Evolutionary conservation across 2,888 invertebrate genomes (phyloP), one percentile per base, ranked within the genome.

Genomic region (Eristalis pertinax): DNA sequence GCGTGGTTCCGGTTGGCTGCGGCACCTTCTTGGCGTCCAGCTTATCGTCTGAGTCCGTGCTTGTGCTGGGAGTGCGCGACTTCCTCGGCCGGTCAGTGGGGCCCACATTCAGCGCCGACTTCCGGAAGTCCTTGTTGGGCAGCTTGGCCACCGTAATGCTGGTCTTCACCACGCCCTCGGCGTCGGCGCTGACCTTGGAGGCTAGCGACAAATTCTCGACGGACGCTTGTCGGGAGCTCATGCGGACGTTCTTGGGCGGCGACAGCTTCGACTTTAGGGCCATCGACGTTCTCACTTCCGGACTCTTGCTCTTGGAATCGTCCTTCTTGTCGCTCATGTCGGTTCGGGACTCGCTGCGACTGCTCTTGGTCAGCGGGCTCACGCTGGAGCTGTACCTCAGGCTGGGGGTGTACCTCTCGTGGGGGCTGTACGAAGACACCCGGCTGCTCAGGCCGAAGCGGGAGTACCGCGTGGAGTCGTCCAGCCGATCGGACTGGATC

Each of bases 101-200:
- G 63, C 94, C 94, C 93, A 96, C 96, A 92, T 96, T 96, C 15
- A 96, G 91, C 0, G 95, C 95, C 0, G 96, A 96, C 91, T 96
- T 96, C 43, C 96, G 94, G 89, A 96, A 96, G 91, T 96, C 96
- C 92, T 96, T 96, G 91, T 96, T 96, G 26, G 95, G 94, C 89
- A 91, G 91, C 76, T 94, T 94, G 2, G 90, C 90, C 4, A 90
- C 81, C 43, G 89, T 81, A 10, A 93, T 93, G 65, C 92, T 92
- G 82, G 94, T 94, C 69, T 93, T 93, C 2, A 90, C 90, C 87
- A 92, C 93, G 90, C 95, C 84, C 87, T 90, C 93, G 90, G 90
- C 89, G 67, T 93, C 93, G 26, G 91, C 90, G 0, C 89, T 86
- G 0, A 89, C 70, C 5, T 89, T 90, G 7, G 89, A 35, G 0